Evolutionary conservation across 2,888 invertebrate genomes (phyloP).

Genomic region (Machimus rusticus): DNA sequence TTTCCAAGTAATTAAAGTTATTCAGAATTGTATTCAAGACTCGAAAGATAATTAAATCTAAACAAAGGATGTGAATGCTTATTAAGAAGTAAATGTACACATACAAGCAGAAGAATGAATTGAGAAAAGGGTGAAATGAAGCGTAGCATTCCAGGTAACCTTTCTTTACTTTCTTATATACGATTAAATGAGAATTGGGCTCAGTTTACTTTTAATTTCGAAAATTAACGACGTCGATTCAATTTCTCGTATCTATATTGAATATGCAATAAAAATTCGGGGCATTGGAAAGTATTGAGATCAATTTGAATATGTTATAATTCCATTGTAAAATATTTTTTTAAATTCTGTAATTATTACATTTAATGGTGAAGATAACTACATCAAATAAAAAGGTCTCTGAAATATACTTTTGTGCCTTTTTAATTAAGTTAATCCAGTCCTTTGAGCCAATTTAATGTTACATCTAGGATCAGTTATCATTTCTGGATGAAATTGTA

Average conservation of each 20-base stretch:
- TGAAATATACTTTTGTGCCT: too few relatives aligned
- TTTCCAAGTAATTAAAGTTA: conserved; percentile 1
- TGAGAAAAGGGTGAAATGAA: background rate
- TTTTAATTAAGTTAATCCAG: too few relatives aligned
- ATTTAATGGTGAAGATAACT: too few relatives aligned
- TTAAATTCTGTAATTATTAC: too few relatives aligned
- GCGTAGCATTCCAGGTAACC: background rate
- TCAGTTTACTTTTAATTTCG: conserved; percentile 18
- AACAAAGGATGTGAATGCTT: conserved; percentile 15
- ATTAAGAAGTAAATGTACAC: background rate
- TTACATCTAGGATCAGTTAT: too few relatives aligned
- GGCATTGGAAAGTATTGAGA: background rate
- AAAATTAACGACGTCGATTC: background rate
- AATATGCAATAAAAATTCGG: background rate
- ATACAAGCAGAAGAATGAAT: background rate
- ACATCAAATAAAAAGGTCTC: background rate
- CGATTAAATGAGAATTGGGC: background rate
- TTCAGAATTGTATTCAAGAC: background rate
- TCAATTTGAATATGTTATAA: background rate
- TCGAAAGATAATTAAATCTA: conserved; percentile 17
- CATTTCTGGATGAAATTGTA: too few relatives aligned
- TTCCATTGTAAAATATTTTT: too few relatives aligned
- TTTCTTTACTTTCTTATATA: background rate
- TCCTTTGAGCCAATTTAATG: too few relatives aligned
- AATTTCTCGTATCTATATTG: background rate